A percentile compares a stretch with the other conserved stretches of the same genome.
These are phyloP conservation scores for Drosophila novamexicana DNA, from an alignment of 1,140 invertebrate genomes.

Conservation along the genomic window DNA sequence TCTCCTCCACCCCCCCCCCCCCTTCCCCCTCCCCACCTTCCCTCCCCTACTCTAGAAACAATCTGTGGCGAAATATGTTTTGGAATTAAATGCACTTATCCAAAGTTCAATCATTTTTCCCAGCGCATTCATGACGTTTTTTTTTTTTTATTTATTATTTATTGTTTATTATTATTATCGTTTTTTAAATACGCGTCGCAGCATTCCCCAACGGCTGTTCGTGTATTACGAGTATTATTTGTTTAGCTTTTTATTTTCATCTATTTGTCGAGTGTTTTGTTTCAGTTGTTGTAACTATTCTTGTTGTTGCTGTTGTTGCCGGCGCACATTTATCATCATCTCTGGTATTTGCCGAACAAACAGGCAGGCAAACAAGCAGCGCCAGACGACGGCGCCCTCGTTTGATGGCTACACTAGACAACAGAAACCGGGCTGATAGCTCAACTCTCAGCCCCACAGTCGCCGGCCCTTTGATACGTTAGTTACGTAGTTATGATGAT, in stretches of 20 bases:
- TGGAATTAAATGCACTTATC: not conserved
- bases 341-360: constrained; percentile 57
- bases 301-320: constrained; percentile 40
- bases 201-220: not conserved
- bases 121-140: constrained; percentile 19
- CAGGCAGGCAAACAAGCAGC: constrained; percentile 50
- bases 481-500: too few relatives aligned
- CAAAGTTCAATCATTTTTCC: constrained; percentile 45
- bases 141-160: constrained; percentile 4
- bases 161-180: not conserved
- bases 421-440: not conserved
- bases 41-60: too few relatives aligned
- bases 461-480: too few relatives aligned
- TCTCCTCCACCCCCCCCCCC: not conserved
- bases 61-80: too few relatives aligned
- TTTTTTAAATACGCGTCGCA: not conserved
- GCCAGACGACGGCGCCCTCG: constrained; percentile 21
- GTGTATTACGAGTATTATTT: not conserved
- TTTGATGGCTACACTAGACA: constrained; percentile 38
- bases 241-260: constrained; percentile 6
- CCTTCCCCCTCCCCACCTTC: too few relatives aligned
- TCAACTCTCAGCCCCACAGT: too few relatives aligned
- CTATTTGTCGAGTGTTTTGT: constrained; percentile 14
- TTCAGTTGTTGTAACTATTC: constrained; percentile 22
- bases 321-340: constrained; percentile 54